Conservation (phyloP, 2,797 vertebrate genomes). For the Acipenser ruthenus region DNA sequence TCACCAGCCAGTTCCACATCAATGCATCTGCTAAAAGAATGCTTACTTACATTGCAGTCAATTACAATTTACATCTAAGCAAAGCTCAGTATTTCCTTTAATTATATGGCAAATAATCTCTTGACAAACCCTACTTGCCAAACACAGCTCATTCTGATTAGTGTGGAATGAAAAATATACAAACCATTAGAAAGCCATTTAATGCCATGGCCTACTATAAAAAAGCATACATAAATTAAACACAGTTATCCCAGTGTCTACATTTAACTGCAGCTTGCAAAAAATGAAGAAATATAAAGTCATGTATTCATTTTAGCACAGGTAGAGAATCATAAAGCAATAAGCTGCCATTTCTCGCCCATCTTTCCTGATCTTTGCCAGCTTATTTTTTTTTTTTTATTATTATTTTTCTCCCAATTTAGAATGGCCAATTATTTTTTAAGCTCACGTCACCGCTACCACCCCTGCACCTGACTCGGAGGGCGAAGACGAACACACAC, state of each 20-base stretch:
- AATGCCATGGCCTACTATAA: constrained; percentile 39
- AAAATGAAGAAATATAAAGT: constrained; percentile 14
- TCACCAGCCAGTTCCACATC: not conserved
- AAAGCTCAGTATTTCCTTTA: constrained; percentile 28
- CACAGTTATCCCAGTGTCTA: constrained; percentile 45
- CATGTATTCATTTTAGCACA: constrained; percentile 30
- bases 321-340: constrained; percentile 28
- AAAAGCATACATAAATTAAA: constrained; percentile 49
- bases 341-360: constrained; percentile 25
- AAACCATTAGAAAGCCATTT: constrained; percentile 42
- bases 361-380: constrained; percentile 41
- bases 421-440: too few relatives aligned
- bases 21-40: not conserved
- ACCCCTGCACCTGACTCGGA: too few relatives aligned
- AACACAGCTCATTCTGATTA: constrained; percentile 35
- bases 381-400: constrained; percentile 36
- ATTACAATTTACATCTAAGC: too few relatives aligned
- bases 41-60: too few relatives aligned
- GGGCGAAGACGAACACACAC: too few relatives aligned
- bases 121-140: constrained; percentile 30
- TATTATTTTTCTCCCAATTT: too few relatives aligned
- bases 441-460: too few relatives aligned
- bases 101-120: constrained; percentile 31
- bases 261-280: constrained; percentile 27
- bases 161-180: constrained; percentile 38